Percentiles rank a stretch among this genome's conserved stretches.
Conservation (phyloP, 1,140 invertebrate genomes). For the Dreissena polymorpha region DNA sequence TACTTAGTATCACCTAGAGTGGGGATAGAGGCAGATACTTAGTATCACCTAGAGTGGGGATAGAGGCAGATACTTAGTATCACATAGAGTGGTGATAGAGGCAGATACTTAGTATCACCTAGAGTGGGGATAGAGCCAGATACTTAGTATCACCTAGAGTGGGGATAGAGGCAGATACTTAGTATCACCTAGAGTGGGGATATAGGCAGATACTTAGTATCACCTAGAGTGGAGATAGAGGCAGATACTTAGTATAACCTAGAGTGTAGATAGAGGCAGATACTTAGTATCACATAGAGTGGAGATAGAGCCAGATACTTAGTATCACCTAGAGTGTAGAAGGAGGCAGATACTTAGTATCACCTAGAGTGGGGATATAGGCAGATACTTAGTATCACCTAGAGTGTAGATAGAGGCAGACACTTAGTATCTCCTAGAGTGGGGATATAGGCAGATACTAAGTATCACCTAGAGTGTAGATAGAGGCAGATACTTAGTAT, state of each 20-base stretch:
- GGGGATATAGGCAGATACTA: constrained; percentile 84
- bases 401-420: constrained; percentile 81
- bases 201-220: constrained; percentile 88
- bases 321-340: constrained; percentile 85
- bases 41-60: constrained; percentile 85
- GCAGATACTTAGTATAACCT: constrained; percentile 90
- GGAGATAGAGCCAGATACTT: constrained; percentile 85
- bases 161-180: constrained; percentile 85
- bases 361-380: constrained; percentile 83
- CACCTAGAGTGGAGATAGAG: constrained; percentile 84
- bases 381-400: constrained; percentile 90
- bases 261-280: constrained; percentile 81
- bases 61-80: constrained; percentile 88
- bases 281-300: constrained; percentile 87
- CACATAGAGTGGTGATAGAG: constrained; percentile 84
- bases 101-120: constrained; percentile 90
- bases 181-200: constrained; percentile 85
- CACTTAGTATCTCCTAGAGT: constrained; percentile 87
- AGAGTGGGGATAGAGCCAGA: constrained; percentile 80
- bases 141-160: constrained; percentile 87
- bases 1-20: constrained; percentile 87
- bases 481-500: constrained; percentile 88
- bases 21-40: constrained; percentile 85
- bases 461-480: constrained; percentile 85
- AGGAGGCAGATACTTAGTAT: constrained; percentile 88